Percentiles rank a stretch among this genome's conserved stretches.
These are phyloP conservation scores for Antedon mediterranea DNA, from an alignment of 53 echinoderm and acorn worm species.

Conservation along the genomic window DNA sequence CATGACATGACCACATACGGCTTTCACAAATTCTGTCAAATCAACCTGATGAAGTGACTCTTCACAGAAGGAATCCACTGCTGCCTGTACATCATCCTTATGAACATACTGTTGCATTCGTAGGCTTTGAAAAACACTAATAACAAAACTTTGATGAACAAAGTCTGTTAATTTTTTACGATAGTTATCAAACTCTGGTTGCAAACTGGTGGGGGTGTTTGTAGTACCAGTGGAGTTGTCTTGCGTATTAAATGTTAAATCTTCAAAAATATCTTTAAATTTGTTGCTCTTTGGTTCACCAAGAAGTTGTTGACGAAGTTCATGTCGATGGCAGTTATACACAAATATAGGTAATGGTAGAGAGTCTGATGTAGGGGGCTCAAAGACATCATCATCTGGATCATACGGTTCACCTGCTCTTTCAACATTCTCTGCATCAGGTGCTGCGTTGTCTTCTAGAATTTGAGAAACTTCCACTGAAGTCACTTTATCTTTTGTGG, in stretches of 20 bases:
- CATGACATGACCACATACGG: constrained; percentile 76
- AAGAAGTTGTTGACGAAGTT: constrained; percentile 49
- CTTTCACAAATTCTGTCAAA: constrained; percentile 75
- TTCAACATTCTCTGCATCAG: constrained; percentile 6
- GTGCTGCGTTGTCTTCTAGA: not conserved
- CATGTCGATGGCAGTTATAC: constrained; percentile 69
- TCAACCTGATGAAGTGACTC: constrained; percentile 80
- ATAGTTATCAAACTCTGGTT: not conserved
- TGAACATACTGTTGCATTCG: constrained; percentile 55
- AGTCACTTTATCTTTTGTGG: not conserved
- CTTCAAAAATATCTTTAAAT: constrained; percentile 45
- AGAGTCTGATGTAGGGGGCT: not conserved
- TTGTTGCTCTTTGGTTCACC: constrained; percentile 17
- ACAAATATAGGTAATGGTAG: constrained; percentile 61
- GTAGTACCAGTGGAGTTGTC: constrained; percentile 4
- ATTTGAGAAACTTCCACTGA: not conserved
- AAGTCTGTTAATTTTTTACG: not conserved
- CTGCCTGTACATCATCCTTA: constrained; percentile 54
- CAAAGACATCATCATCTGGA: constrained; percentile 4
- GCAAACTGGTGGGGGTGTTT: not conserved
- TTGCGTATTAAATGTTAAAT: constrained; percentile 51
- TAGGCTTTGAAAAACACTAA: constrained; percentile 73
- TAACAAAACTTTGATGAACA: constrained; percentile 39
- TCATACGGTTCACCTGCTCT: not conserved
- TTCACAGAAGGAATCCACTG: constrained; percentile 70